A percentile compares a stretch with the other conserved stretches of the same genome.
phyloP scores from a whole-genome alignment of 2,888 invertebrate species.

The Chloromyia formosa region DNA sequence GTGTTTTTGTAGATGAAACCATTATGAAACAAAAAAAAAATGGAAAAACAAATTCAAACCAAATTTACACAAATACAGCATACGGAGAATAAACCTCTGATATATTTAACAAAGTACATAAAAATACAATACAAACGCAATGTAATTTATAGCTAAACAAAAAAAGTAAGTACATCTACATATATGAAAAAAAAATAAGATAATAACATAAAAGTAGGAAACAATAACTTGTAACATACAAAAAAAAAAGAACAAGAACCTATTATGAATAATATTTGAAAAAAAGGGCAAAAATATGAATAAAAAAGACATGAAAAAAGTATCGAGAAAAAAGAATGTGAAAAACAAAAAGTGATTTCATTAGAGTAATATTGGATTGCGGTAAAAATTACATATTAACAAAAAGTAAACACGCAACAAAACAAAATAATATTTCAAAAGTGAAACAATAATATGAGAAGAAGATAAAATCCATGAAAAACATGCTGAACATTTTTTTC shows the following conservation, averaged over 20 bases:
- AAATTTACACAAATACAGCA: neutral
- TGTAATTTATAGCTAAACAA: conserved; percentile 42
- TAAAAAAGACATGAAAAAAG: conserved; percentile 8
- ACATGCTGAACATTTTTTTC: neutral
- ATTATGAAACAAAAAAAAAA: conserved; percentile 22
- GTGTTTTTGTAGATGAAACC: conserved; percentile 42
- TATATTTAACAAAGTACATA: neutral
- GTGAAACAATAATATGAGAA: neutral
- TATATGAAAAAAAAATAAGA: conserved; percentile 5
- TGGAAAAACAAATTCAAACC: neutral
- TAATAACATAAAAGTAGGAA: conserved; percentile 17
- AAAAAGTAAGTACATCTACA: neutral
- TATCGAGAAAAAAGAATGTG: conserved; percentile 26
- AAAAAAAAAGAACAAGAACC: conserved; percentile 3
- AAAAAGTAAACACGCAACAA: no score
- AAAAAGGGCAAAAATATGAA: conserved; percentile 9
- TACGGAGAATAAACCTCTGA: neutral
- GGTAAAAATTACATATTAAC: neutral
- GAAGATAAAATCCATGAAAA: conserved; percentile 2
- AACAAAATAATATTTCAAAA: conserved; percentile 31
- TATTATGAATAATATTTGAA: conserved; percentile 29
- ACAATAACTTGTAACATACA: conserved; percentile 36
- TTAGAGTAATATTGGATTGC: conserved; percentile 32
- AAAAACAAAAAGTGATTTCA: conserved; percentile 39
- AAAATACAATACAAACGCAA: conserved; percentile 32